Base-by-base conservation (phyloP, 2,797 vertebrate species). In the Enteromius anoplus region DNA sequence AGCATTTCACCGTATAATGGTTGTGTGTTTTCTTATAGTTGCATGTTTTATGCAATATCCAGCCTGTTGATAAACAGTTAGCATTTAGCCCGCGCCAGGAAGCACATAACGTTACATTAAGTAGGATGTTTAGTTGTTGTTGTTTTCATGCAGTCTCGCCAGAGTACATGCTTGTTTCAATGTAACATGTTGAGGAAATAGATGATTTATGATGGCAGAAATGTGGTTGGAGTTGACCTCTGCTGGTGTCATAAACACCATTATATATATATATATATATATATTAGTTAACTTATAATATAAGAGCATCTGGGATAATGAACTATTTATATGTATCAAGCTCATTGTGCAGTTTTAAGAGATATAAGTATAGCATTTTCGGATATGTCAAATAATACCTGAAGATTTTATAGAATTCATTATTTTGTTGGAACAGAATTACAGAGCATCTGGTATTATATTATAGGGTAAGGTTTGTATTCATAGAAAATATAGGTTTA, bases 21-120 rank as follows among this genome's bases (percentile, higher is more conserved):
- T 34, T 11, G 9, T 37, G 26, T 0, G 26, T 37, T 47, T 49
- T 37, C 17, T 47, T 1, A n/a, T 29, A 12, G 53, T 10, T 29
- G 10, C 15, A 12, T 66, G 15, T 19, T 15, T 29, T 14, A 5
- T 82, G 34, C 29, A 47, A 23, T 68, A 34, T 53, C 0, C 5
- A 66, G 71, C 11, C 32, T 68, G 60, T 55, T 75, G 21, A 29
- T 75, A 55, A 75, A 82, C 60, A 55, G 80, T 55, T 75, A 82
- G 71, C 80, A 21, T 47, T 82, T 75, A 82, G 80, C 80, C 55
- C n/a, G 55, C 34, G 45, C 40, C 70, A 26, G 70, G 80, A 75
- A 53, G 23, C 32, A 8, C 14, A 37, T 37, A 3, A 12, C 42
- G 42, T 45, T 45, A 5, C 21, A 23, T 58, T 2, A 12, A 26